Conservation (phyloP, 2,797 vertebrate genomes). For the Sebastes umbrosus region DNA sequence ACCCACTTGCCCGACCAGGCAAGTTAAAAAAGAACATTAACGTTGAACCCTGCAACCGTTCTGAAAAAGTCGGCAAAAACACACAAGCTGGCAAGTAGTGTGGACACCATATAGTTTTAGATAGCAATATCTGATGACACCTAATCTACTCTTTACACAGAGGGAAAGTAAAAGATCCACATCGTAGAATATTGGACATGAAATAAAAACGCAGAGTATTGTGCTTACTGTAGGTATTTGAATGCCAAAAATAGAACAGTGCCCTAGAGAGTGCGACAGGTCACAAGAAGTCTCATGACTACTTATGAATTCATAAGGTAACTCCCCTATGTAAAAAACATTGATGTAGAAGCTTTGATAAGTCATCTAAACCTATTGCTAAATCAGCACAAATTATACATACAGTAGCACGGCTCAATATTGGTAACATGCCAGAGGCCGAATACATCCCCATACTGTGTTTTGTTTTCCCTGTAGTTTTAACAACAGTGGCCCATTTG, state of each 20-base stretch:
- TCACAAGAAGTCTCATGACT: background rate
- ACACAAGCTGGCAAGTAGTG: background rate
- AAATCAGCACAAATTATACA: conserved; percentile 37
- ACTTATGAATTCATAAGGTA: background rate
- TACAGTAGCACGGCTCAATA: background rate
- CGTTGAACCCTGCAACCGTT: background rate
- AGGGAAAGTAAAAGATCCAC: no score
- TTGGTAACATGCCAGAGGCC: background rate
- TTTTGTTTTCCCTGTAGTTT: conserved; percentile 4
- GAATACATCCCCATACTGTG: background rate
- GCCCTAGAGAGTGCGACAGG: background rate
- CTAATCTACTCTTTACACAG: background rate
- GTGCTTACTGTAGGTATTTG: background rate
- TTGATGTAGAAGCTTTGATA: conserved; percentile 14
- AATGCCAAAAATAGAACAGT: background rate
- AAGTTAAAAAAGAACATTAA: no score
- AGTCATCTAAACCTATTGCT: conserved; percentile 15
- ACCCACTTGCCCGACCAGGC: no score
- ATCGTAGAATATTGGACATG: background rate
- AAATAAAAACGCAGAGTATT: background rate
- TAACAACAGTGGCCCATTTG: conserved; percentile 5
- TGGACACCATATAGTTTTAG: background rate
- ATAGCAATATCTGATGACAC: background rate
- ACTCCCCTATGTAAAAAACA: background rate
- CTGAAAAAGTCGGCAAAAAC: background rate